Evolutionary conservation across 2,888 invertebrate genomes (phyloP), one percentile per base, ranked within the genome.

Genomic region (Agrotis exclamationis): DNA sequence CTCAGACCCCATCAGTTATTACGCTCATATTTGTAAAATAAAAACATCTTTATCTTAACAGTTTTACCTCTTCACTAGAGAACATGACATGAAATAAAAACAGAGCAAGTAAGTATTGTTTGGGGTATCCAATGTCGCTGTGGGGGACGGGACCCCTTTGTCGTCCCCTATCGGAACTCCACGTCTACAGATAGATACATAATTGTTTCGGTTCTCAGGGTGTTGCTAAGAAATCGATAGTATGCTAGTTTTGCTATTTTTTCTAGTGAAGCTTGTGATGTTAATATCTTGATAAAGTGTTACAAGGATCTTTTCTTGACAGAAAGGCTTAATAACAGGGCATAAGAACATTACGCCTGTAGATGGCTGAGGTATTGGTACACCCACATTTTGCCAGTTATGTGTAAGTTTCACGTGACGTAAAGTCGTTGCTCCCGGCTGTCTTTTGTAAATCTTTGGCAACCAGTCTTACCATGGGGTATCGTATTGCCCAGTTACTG

Each of bases 171-270:
- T 73, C 56, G 11, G 39, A 39, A n/a, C 50, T 74, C 74, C 50
- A 51, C 53, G 60, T 45, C 13, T 44, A 66, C 66, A 44, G 39
- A 44, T 73, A 44, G 33, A 39, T 66, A 67, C 68, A 60, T 74
- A 68, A 74, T 74, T 74, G 74, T 74, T 51, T 51, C 56, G 56
- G 51, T 69, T 68, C 74, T 62, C 39, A 47, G 56, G 39, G 73
- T 66, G 58, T 24, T 62, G 56, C 9, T n/a, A 39, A 57, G 50
- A 60, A 56, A 74, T 74, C 74, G 24, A 74, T 74, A 62, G 50
- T 57, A 33, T 50, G n/a, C 54, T 65, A 39, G 39, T 39, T 5
- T n/a, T 54, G 3, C 33, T 39, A 14, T 24, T 33, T 69, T 33
- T 54, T 44, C 24, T 28, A n/a, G 2, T 7, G 11, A 6, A 13